Evolutionary conservation across 2,888 invertebrate genomes (phyloP).

Genomic region (Amaurobius ferox): DNA sequence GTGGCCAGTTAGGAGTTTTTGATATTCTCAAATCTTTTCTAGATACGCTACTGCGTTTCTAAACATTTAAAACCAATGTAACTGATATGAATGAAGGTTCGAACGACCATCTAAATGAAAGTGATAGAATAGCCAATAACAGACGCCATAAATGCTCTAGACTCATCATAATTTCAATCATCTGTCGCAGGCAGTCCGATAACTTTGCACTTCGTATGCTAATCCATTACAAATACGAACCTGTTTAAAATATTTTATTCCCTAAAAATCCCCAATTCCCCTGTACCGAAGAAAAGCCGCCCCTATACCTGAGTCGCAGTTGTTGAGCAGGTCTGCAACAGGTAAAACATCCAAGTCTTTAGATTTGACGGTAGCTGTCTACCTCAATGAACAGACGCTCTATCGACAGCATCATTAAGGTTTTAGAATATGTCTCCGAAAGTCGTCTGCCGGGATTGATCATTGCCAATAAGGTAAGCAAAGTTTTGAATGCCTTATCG

Average conservation of each 20-base stretch:
- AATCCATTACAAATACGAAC: not conserved
- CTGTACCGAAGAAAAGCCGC: not conserved
- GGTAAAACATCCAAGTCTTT: not conserved
- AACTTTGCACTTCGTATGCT: not conserved
- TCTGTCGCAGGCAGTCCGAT: not conserved
- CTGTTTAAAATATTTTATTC: not conserved
- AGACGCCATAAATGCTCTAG: no score
- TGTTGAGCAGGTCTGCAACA: no score
- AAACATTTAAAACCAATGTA: no score
- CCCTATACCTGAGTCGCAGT: not conserved
- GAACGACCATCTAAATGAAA: no score
- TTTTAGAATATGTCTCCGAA: constrained; percentile 26
- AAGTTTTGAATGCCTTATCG: no score
- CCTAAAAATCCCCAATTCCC: not conserved
- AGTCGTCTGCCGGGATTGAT: constrained; percentile 3
- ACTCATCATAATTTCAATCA: no score
- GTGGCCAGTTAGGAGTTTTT: no score
- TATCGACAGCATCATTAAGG: not conserved
- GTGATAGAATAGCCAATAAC: no score
- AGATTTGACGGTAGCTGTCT: not conserved
- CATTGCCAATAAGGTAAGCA: not conserved
- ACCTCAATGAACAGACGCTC: not conserved
- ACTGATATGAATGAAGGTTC: no score
- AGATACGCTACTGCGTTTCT: no score
- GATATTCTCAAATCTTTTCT: no score